Evolutionary conservation across 1,140 invertebrate genomes (phyloP).

Genomic region (Euwallacea similis): DNA sequence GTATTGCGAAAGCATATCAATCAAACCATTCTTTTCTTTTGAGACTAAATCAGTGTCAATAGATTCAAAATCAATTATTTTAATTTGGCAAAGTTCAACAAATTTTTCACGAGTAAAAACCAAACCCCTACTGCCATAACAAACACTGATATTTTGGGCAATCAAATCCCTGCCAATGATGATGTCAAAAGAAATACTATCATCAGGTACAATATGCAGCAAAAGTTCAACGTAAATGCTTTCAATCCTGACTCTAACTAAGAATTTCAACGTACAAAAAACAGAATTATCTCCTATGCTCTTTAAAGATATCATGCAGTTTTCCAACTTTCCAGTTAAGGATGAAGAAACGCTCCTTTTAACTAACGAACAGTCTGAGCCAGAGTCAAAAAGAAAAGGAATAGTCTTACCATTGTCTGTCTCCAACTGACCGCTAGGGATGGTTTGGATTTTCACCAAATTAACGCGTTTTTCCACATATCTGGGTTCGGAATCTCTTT

Average conservation of each 20-base stretch:
- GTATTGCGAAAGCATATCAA: slow-evolving; percentile 1
- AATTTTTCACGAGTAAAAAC: not conserved
- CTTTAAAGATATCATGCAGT: not conserved
- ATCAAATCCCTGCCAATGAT: not conserved
- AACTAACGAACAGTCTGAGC: slow-evolving; percentile 6
- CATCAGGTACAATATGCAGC: not conserved
- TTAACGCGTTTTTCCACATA: not conserved
- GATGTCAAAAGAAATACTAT: not conserved
- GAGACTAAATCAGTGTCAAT: not conserved
- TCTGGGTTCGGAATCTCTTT: not conserved
- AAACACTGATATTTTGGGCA: not conserved
- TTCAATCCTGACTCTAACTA: not conserved
- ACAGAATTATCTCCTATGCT: not conserved
- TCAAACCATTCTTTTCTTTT: not conserved
- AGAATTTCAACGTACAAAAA: not conserved
- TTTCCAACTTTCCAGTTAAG: not conserved
- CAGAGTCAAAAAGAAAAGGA: slow-evolving; percentile 6
- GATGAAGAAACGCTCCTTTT: not conserved
- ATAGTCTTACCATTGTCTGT: not conserved
- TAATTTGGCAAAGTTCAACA: not conserved
- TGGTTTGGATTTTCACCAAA: not conserved
- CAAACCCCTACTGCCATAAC: not conserved
- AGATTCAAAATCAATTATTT: slow-evolving; percentile 4
- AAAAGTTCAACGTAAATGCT: not conserved
- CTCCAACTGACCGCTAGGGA: no score